Percentiles rank a stretch among this genome's conserved stretches.
phyloP scores from a whole-genome alignment of 2,797 vertebrate genomes.

The Rhynchotus rufescens region DNA sequence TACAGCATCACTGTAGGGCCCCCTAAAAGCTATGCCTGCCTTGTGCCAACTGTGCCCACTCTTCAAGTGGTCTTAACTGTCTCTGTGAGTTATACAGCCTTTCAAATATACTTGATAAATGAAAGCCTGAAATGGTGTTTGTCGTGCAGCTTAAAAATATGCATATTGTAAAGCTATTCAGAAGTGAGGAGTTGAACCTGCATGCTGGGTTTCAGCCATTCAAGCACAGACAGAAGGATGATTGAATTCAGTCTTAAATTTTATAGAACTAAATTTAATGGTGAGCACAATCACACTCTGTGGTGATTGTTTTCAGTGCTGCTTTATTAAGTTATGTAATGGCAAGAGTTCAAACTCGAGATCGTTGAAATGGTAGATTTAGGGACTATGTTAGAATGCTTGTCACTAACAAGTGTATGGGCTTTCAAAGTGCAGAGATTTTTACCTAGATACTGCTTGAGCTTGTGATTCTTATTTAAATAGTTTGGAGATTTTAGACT shows the following conservation, averaged over 20 bases:
- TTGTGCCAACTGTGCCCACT: slow-evolving; percentile 37
- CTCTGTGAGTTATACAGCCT: slow-evolving; percentile 42
- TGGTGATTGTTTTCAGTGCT: slow-evolving; percentile 80
- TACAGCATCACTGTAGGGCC: slow-evolving; percentile 6
- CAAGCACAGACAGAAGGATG: slow-evolving; percentile 70
- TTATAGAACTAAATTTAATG: slow-evolving; percentile 77
- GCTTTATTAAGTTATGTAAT: slow-evolving; percentile 82
- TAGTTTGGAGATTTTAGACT: slow-evolving; percentile 80
- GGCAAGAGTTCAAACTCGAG: slow-evolving; percentile 75
- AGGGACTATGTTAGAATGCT: slow-evolving; percentile 64
- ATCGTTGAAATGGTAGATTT: slow-evolving; percentile 75
- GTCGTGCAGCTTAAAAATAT: slow-evolving; percentile 61
- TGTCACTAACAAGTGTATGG: slow-evolving; percentile 70
- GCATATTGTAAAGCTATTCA: slow-evolving; percentile 51
- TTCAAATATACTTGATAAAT: slow-evolving; percentile 60
- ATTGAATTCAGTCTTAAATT: slow-evolving; percentile 75
- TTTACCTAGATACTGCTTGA: slow-evolving; percentile 60
- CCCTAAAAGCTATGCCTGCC: slow-evolving; percentile 18
- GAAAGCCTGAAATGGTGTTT: slow-evolving; percentile 60
- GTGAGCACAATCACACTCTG: slow-evolving; percentile 63
- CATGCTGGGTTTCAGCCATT: slow-evolving; percentile 51
- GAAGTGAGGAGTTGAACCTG: slow-evolving; percentile 49
- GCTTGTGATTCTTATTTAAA: slow-evolving; percentile 78
- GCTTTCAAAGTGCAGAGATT: slow-evolving; percentile 70
- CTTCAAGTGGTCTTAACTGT: slow-evolving; percentile 38